A percentile compares a stretch with the other conserved stretches of the same genome.
Evolutionary conservation across 2,888 invertebrate genomes (phyloP).

Genomic region (Acronicta leporina): DNA sequence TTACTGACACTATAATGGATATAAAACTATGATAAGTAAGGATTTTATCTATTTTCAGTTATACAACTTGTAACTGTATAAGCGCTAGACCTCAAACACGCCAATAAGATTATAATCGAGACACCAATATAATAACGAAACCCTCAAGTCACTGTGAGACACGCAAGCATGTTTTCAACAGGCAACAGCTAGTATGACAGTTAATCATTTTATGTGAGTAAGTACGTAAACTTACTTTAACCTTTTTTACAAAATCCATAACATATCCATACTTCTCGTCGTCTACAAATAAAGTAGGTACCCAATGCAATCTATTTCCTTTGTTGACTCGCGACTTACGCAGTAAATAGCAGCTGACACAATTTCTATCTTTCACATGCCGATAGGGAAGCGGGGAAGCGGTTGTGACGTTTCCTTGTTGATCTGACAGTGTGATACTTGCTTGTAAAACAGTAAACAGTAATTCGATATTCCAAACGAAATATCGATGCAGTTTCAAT

Average conservation of each 20-base stretch:
- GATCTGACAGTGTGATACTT: slow-evolving; percentile 26
- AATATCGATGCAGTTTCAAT: slow-evolving; percentile 8
- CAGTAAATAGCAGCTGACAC: slow-evolving; percentile 37
- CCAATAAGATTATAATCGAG: too few relatives aligned
- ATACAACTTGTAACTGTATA: too few relatives aligned
- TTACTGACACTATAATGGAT: slow-evolving; percentile 3
- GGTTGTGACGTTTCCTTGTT: slow-evolving; percentile 30
- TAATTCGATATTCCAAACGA: slow-evolving; percentile 17
- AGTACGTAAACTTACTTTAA: too few relatives aligned
- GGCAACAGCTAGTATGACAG: too few relatives aligned
- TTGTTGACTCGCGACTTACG: slow-evolving; percentile 34
- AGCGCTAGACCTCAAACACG: too few relatives aligned
- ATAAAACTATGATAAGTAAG: neutral
- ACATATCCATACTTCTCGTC: too few relatives aligned
- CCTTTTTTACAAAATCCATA: too few relatives aligned
- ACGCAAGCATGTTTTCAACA: too few relatives aligned
- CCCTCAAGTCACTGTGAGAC: too few relatives aligned
- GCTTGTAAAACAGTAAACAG: slow-evolving; percentile 15
- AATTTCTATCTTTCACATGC: slow-evolving; percentile 38
- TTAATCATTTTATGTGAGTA: too few relatives aligned
- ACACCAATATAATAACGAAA: too few relatives aligned
- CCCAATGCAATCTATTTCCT: slow-evolving; percentile 40
- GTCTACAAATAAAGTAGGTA: slow-evolving; percentile 11
- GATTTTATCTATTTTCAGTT: too few relatives aligned
- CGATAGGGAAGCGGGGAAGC: slow-evolving; percentile 22